Evolutionary conservation across 2,888 invertebrate genomes (phyloP).

Genomic region (Caenorhabditis drosophilae): DNA sequence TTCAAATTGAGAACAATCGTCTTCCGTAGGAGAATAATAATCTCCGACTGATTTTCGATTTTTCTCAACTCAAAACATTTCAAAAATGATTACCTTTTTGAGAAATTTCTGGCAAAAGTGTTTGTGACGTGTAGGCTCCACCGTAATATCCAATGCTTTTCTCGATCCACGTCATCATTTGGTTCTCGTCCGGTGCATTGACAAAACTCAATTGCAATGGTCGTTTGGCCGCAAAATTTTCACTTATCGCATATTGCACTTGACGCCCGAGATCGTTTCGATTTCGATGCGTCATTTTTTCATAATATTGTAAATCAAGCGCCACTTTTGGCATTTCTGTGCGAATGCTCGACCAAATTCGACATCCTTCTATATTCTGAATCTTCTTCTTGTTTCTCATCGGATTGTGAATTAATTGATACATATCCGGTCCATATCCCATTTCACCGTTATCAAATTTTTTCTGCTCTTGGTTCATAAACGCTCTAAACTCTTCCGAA

Average conservation of each 20-base stretch:
- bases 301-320: constrained; percentile 40
- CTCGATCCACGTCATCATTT: constrained; percentile 26
- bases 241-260: constrained; percentile 49
- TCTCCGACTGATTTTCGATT: too few relatives aligned
- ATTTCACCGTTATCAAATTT: constrained; percentile 49
- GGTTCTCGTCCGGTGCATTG: constrained; percentile 26
- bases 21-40: too few relatives aligned
- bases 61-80: too few relatives aligned
- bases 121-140: constrained; percentile 19
- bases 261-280: constrained; percentile 40
- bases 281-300: constrained; percentile 5
- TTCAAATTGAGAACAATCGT: too few relatives aligned
- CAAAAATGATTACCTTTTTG: too few relatives aligned
- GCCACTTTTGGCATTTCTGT: constrained; percentile 34
- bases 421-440: constrained; percentile 56
- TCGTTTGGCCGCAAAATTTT: constrained; percentile 31
- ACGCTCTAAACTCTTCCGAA: constrained; percentile 1
- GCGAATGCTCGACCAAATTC: constrained; percentile 23
- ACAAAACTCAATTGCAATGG: constrained; percentile 43
- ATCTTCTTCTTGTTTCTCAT: constrained; percentile 41
- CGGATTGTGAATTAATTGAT: constrained; percentile 49
- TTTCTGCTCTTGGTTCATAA: constrained; percentile 13
- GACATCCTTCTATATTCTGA: constrained; percentile 25
- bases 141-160: constrained; percentile 34
- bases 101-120: constrained; percentile 31